phyloP scores from a whole-genome alignment of 2,888 invertebrate genomes.

The Ichneumoninae sp. region DNA sequence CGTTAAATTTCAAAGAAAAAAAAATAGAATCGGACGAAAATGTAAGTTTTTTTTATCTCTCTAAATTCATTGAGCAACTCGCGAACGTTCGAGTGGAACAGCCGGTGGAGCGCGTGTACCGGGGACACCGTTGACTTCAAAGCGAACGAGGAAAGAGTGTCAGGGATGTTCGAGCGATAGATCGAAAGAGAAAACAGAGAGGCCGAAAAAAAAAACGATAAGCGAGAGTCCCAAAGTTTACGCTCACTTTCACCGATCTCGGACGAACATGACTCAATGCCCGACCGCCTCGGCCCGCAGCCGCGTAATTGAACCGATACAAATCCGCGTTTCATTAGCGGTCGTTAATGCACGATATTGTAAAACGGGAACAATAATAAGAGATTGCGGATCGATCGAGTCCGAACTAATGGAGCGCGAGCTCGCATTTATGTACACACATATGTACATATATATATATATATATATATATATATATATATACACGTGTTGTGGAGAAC shows the following conservation, averaged over 20 bases:
- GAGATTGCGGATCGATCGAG: background rate
- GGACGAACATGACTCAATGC: background rate
- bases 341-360: conserved; percentile 1
- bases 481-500: background rate
- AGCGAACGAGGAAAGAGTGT: conserved; percentile 58
- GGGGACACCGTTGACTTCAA: conserved; percentile 54
- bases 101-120: conserved; percentile 56
- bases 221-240: conserved; percentile 56
- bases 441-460: too few relatives aligned
- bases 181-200: conserved; percentile 43
- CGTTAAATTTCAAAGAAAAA: background rate
- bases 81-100: conserved; percentile 36
- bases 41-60: background rate
- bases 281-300: background rate
- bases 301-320: background rate
- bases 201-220: conserved; percentile 35
- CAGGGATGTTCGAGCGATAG: conserved; percentile 45
- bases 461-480: too few relatives aligned
- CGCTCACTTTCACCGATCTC: conserved; percentile 49
- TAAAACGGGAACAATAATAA: background rate
- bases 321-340: conserved; percentile 7
- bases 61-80: conserved; percentile 9
- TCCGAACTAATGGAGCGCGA: background rate
- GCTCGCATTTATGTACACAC: background rate
- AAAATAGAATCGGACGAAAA: background rate